phyloP scores from a whole-genome alignment of 2,888 invertebrate genomes.

The Epistrophe grossulariae region DNA sequence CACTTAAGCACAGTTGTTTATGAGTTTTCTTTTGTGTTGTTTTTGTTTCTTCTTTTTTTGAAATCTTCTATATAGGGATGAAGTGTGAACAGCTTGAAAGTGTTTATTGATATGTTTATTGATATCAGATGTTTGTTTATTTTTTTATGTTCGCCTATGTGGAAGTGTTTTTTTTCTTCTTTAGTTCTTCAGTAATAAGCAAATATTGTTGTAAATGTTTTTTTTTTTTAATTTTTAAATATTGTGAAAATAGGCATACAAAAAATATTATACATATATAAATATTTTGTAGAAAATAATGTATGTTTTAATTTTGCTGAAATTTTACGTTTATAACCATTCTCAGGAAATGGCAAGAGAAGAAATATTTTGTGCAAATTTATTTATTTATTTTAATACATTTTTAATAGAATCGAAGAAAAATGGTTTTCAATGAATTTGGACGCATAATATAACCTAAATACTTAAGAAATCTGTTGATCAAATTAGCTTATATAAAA shows the following conservation, averaged over 20 bases:
- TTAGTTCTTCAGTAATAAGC: background rate
- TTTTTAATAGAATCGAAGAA: no score
- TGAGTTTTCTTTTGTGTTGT: background rate
- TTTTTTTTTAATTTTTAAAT: background rate
- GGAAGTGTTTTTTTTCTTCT: background rate
- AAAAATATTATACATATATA: no score
- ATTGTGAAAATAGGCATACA: no score
- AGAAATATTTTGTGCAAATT: no score
- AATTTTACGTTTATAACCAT: no score
- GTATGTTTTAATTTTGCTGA: no score
- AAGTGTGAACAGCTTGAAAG: constrained; percentile 42
- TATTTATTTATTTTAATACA: no score
- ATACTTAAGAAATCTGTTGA: no score
- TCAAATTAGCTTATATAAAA: no score
- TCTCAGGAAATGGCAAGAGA: background rate
- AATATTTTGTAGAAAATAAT: no score
- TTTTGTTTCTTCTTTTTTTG: constrained; percentile 3
- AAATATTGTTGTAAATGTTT: background rate
- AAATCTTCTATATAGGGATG: background rate
- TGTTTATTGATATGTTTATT: constrained; percentile 65
- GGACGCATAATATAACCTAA: no score
- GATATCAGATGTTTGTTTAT: constrained; percentile 34
- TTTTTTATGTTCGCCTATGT: background rate
- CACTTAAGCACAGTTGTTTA: constrained; percentile 29
- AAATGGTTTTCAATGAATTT: no score